phyloP scores from a whole-genome alignment of 2,888 invertebrate species.

The Drosophila kambysellisi region DNA sequence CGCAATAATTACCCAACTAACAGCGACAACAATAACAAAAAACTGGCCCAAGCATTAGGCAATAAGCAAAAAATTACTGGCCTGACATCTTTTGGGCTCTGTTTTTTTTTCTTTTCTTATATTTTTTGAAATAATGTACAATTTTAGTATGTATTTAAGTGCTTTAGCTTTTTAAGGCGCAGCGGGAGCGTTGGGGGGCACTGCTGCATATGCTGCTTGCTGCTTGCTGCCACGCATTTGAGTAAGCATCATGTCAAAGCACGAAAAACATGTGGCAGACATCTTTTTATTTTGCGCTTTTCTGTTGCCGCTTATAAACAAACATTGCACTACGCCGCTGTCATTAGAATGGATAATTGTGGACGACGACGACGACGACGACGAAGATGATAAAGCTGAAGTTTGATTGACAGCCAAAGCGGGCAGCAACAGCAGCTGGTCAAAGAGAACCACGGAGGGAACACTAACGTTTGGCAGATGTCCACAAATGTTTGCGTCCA shows the following conservation, averaged over 20 bases:
- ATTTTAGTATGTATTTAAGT: slow-evolving; percentile 57
- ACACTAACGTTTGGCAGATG: slow-evolving; percentile 73
- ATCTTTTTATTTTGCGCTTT: slow-evolving; percentile 62
- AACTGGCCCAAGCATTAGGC: slow-evolving; percentile 55
- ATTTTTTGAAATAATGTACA: slow-evolving; percentile 8
- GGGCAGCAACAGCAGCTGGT: slow-evolving; percentile 24
- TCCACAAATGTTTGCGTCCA: slow-evolving; percentile 69
- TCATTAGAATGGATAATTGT: slow-evolving; percentile 81
- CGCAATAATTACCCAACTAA: slow-evolving; percentile 50
- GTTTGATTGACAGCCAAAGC: slow-evolving; percentile 55
- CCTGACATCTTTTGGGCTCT: slow-evolving; percentile 57
- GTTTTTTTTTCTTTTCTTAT: slow-evolving; percentile 6
- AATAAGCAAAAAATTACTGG: slow-evolving; percentile 45
- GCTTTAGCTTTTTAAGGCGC: slow-evolving; percentile 42
- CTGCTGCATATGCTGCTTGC: slow-evolving; percentile 64
- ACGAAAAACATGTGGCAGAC: slow-evolving; percentile 72
- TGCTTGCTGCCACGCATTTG: slow-evolving; percentile 44
- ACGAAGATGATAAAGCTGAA: slow-evolving; percentile 12
- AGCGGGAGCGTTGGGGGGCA: slow-evolving; percentile 11
- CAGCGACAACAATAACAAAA: slow-evolving; percentile 17
- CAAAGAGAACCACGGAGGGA: slow-evolving; percentile 13
- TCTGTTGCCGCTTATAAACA: slow-evolving; percentile 49
- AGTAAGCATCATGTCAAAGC: slow-evolving; percentile 76
- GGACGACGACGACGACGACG: slow-evolving; percentile 24
- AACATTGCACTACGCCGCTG: slow-evolving; percentile 62